Conservation (phyloP, 2,888 invertebrate species). For the Agonum fuliginosum region DNA sequence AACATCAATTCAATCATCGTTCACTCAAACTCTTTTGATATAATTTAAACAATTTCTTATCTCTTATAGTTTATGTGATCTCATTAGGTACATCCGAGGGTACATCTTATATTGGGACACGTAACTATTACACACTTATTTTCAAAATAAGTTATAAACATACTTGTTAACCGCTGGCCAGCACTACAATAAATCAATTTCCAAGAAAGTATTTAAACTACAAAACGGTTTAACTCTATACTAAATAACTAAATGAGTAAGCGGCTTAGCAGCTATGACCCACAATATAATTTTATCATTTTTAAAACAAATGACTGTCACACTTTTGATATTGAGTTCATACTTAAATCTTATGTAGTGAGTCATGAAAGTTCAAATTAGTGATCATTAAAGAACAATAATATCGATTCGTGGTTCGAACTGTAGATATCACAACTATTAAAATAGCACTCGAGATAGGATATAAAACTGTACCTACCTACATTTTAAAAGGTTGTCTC, state of each 20-base stretch:
- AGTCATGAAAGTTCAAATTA: not conserved
- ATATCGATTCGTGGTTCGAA: not conserved
- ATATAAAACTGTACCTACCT: no score
- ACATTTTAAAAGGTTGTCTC: no score
- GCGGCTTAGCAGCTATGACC: conserved; percentile 10
- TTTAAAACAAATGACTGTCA: conserved; percentile 38
- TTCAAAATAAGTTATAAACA: not conserved
- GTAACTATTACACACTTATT: conserved; percentile 5
- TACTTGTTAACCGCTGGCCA: conserved; percentile 5
- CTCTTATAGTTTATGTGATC: no score
- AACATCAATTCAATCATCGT: no score
- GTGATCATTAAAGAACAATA: not conserved
- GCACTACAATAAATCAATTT: conserved; percentile 17
- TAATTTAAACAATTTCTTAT: no score
- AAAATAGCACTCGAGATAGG: no score
- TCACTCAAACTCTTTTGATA: no score
- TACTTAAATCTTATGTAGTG: not conserved
- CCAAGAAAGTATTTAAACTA: not conserved
- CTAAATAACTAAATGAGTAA: conserved; percentile 27
- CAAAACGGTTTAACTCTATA: conserved; percentile 1
- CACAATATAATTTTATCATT: conserved; percentile 25
- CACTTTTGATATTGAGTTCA: conserved; percentile 28
- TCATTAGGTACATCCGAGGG: no score
- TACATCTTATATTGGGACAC: no score
- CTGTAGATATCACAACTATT: no score